Percentiles rank a stretch among this genome's conserved stretches.
phyloP scores from a whole-genome alignment of 2,888 invertebrate species.

The Leptinotarsa rubiginosa region DNA sequence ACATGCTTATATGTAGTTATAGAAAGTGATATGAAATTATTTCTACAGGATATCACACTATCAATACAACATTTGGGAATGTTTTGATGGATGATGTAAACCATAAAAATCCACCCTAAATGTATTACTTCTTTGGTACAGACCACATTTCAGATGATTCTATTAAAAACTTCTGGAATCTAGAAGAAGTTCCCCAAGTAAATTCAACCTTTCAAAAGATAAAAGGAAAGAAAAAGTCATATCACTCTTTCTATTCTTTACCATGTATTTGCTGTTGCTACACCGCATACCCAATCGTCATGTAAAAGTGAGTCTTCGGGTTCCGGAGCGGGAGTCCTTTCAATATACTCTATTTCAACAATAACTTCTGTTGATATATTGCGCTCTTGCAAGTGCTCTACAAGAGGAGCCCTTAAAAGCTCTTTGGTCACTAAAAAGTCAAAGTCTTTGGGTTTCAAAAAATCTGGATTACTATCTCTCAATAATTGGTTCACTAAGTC shows the following conservation, averaged over 20 bases:
- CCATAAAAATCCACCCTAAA: no score
- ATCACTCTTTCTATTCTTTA: slow-evolving; percentile 31
- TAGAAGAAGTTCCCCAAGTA: no score
- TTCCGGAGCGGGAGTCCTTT: slow-evolving; percentile 89
- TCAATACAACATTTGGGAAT: no score
- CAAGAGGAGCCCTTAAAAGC: slow-evolving; percentile 77
- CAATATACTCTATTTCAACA: slow-evolving; percentile 91
- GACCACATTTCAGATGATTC: no score
- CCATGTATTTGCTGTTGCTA: slow-evolving; percentile 56
- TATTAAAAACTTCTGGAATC: no score
- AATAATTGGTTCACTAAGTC: slow-evolving; percentile 83
- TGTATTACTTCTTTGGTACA: no score
- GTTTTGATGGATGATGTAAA: no score
- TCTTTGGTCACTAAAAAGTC: slow-evolving; percentile 91
- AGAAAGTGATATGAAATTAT: no score
- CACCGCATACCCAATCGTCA: slow-evolving; percentile 94
- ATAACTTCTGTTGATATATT: slow-evolving; percentile 85
- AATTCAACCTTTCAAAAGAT: no score
- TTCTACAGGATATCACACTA: no score
- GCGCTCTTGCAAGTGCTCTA: slow-evolving; percentile 82
- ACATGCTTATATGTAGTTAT: no score
- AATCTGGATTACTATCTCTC: slow-evolving; percentile 69
- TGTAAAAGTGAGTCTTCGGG: slow-evolving; percentile 93
- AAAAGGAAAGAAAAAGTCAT: background rate
- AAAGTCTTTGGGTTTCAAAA: slow-evolving; percentile 73